Conservation (phyloP, 2,888 invertebrate genomes). For the Lysandra coridon region DNA sequence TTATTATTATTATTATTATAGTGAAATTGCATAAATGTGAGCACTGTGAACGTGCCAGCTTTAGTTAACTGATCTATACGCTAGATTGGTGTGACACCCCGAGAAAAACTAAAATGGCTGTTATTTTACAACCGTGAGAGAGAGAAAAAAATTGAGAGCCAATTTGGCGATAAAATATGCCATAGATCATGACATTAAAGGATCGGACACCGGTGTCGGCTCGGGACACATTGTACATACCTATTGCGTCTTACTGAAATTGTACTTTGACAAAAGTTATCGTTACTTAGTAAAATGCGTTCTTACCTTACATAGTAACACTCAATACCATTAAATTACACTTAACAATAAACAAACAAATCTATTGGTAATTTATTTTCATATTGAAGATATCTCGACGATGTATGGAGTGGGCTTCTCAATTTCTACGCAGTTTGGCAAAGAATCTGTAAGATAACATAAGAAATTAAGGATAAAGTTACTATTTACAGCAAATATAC, state of each 20-base stretch:
- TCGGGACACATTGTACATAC: too few relatives aligned
- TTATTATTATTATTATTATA: too few relatives aligned
- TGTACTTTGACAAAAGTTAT: slow-evolving; percentile 1
- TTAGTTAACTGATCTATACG: too few relatives aligned
- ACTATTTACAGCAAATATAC: background rate
- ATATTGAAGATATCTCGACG: slow-evolving; percentile 34
- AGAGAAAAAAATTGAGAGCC: too few relatives aligned
- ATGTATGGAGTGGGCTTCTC: slow-evolving; percentile 43
- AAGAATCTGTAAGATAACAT: slow-evolving; percentile 61
- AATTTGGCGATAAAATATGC: too few relatives aligned
- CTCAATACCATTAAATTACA: slow-evolving; percentile 5
- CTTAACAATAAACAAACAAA: background rate
- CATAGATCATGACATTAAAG: too few relatives aligned
- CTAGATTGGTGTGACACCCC: too few relatives aligned
- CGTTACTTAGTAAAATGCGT: background rate
- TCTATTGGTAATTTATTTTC: slow-evolving; percentile 26
- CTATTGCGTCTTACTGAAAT: background rate
- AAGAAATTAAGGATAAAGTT: background rate
- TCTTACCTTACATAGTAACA: background rate
- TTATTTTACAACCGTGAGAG: too few relatives aligned
- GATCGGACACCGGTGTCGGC: too few relatives aligned
- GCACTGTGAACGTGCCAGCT: too few relatives aligned
- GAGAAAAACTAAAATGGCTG: too few relatives aligned
- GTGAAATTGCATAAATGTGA: too few relatives aligned
- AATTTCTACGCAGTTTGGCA: slow-evolving; percentile 72